Evolutionary conservation across 1,140 invertebrate species (phyloP).

Genomic region (Diabrotica undecimpunctata): DNA sequence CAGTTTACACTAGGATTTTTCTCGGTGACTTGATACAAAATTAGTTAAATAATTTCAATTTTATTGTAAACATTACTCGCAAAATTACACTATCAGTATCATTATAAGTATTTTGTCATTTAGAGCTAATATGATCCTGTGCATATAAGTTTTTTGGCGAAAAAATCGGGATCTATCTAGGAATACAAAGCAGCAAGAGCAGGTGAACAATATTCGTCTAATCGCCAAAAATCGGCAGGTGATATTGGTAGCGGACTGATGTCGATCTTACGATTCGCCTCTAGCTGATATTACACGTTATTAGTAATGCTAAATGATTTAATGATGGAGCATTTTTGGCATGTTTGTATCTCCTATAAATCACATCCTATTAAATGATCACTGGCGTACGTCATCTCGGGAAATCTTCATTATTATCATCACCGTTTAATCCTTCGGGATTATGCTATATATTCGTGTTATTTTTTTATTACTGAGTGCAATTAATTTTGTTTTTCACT

Average conservation of each 20-base stretch:
- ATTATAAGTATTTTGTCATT: too few species aligned
- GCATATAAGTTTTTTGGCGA: slow-evolving; percentile 25
- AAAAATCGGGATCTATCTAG: slow-evolving; percentile 13
- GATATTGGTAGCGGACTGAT: neutral
- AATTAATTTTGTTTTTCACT: too few species aligned
- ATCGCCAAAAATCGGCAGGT: slow-evolving; percentile 16
- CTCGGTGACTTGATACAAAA: too few species aligned
- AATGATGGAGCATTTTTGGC: slow-evolving; percentile 15
- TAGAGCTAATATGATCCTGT: slow-evolving; percentile 32
- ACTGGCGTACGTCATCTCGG: neutral
- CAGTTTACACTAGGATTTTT: too few species aligned
- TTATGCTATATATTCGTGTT: too few species aligned
- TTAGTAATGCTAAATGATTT: slow-evolving; percentile 18
- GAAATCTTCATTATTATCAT: too few species aligned
- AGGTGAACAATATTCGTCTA: slow-evolving; percentile 9
- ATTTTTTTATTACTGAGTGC: too few species aligned
- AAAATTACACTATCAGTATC: too few species aligned
- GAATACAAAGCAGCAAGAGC: slow-evolving; percentile 17
- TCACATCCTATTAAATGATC: slow-evolving; percentile 9
- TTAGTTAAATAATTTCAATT: neutral
- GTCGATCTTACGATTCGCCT: slow-evolving; percentile 10
- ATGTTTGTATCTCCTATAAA: slow-evolving; percentile 12
- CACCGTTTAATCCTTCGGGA: too few species aligned
- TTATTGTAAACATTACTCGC: slow-evolving; percentile 36
- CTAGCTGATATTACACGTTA: slow-evolving; percentile 16